Base-by-base conservation (phyloP, 2,888 invertebrate genomes). In the Erannis defoliaria region DNA sequence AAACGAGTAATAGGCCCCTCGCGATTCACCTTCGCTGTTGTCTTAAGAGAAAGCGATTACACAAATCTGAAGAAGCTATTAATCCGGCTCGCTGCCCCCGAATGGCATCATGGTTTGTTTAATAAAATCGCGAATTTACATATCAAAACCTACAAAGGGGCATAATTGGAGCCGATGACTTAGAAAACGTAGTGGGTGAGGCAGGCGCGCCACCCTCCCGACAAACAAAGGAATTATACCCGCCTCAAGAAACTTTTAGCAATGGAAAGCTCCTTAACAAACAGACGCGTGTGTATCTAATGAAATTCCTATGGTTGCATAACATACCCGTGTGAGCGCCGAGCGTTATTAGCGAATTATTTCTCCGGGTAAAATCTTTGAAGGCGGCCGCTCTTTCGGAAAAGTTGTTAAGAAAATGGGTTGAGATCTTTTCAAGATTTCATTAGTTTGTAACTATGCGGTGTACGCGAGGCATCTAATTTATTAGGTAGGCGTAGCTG, bases 181-280 rank as follows among this genome's bases (percentile, higher is more conserved):
- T 93, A 93, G 93, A 93, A 93, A 93, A 93, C 92, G 89, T 90
- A 88, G 90, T 83, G 89, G 91, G 89, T 81, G 89, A 85, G 77
- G 78, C 76, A 84, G 87, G 86, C 71, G 82, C 74, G 79, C 87
- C 87, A 85, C 88, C 90, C 86, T 80, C 74, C 85, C 85, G 89
- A 90, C 90, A 93, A 93, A 93, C 92, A 93, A 93, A 93, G 93
- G 93, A 93, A 93, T 93, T 93, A 93, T 91, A 89, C 92, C 93
- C 93, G 93, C 93, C 91, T 93, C 92, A 93, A 93, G 93, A 93
- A 93, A 93, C 93, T 93, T 93, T 93, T 93, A 92, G 92, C 93
- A 93, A 91, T 93, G 92, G 93, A 92, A 93, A 92, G 92, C 92
- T 91, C 90, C 93, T 93, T 93, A 93, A 90, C 93, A 93, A 93